Base-by-base conservation (phyloP, 2,888 invertebrate species). In the Orgyia antiqua region DNA sequence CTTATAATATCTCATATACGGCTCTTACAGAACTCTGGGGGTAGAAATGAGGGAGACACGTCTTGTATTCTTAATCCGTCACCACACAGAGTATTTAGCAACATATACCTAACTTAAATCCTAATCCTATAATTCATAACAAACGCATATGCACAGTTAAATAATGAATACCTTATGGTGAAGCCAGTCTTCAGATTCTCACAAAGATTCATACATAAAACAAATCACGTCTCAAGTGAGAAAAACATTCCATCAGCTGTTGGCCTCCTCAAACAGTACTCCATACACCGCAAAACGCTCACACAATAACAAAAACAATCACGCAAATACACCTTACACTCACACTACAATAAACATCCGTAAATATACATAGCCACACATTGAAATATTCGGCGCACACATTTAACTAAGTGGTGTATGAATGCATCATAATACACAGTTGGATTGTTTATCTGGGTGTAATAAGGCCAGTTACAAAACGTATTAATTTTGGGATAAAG, bases 171-270 rank as follows among this genome's bases (percentile, higher is more conserved):
- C 43, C 38, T 40, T 37, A 23, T 27, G 29, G 36, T 37, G 39
- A 34, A 36, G 18, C 38, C 55, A 39, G 39, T 51, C 47, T 25
- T 42, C 45, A 42, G 38, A 39, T 52, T 43, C 44, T 43, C 39
- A 48, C 54, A 49, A 49, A 38, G 49, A 47, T 48, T 45, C 52
- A 55, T 54, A 51, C 60, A 60, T 54, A 53, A 54, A 57, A 53
- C 51, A 52, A 55, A 64, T 60, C 63, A 62, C 53, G 49, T 53
- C 54, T 56, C 50, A 45, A 52, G 53, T 50, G 51, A 45, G 51
- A 49, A 62, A 66, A 62, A 68, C 69, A 68, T 67, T 68, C 65
- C 65, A 66, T 67, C 69, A 65, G 58, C 49, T 43, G 54, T 58
- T 51, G 50, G 46, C 42, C 49, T 52, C 49, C 59, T 60, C 63